A percentile compares a stretch with the other conserved stretches of the same genome.
These are phyloP conservation scores for Merodon equestris DNA, from an alignment of 2,888 invertebrate genomes.

Conservation along the genomic window DNA sequence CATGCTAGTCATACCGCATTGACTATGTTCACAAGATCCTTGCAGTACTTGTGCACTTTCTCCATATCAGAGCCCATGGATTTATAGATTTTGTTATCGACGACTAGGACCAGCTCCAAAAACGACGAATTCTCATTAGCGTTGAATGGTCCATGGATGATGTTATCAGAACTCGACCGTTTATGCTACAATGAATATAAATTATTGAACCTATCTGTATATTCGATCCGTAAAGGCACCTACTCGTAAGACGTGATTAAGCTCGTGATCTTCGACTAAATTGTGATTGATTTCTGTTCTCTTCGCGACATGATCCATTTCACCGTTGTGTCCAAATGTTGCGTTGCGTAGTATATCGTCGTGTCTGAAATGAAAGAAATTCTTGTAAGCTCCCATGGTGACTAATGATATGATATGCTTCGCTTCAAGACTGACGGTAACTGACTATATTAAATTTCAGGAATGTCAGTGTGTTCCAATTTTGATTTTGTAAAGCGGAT, in stretches of 20 bases:
- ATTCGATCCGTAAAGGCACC: conserved; percentile 73
- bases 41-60: conserved; percentile 89
- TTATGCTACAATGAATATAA: conserved; percentile 82
- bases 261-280: conserved; percentile 77
- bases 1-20: conserved; percentile 88
- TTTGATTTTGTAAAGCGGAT: no score
- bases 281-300: conserved; percentile 69
- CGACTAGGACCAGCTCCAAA: conserved; percentile 93
- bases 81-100: conserved; percentile 91
- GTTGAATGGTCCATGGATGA: conserved; percentile 90
- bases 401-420: no score
- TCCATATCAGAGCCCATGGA: conserved; percentile 87
- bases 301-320: conserved; percentile 70
- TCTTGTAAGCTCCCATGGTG: no score
- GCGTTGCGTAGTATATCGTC: conserved; percentile 80
- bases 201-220: conserved; percentile 4
- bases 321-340: conserved; percentile 80
- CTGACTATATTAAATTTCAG: no score
- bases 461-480: no score
- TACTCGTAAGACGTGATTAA: conserved; percentile 84
- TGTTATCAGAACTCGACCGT: conserved; percentile 81
- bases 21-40: conserved; percentile 96
- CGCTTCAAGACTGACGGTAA: no score
- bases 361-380: conserved; percentile 80
- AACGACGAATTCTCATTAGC: conserved; percentile 91